Evolutionary conservation across 2,113 vertebrate genomes (phyloP).

Genomic region (Tychaedon coryphoeus): DNA sequence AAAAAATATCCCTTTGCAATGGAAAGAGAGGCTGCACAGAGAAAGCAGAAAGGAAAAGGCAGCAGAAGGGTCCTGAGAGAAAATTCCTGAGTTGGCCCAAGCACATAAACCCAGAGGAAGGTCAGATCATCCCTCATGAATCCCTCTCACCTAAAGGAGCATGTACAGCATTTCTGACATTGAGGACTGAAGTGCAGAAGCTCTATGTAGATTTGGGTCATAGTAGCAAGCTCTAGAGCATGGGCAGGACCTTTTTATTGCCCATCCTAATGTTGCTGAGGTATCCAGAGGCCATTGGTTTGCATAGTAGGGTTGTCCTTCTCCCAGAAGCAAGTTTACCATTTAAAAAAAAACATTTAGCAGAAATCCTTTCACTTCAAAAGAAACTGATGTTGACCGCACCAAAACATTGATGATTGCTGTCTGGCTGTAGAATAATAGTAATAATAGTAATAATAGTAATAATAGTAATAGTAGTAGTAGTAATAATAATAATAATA

Average conservation of each 20-base stretch:
- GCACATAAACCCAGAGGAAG: background rate
- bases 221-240: background rate
- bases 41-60: background rate
- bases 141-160: rapidly evolving
- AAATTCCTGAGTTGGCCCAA: background rate
- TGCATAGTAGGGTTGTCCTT: background rate
- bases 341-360: background rate
- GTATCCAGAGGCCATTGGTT: background rate
- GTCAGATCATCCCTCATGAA: background rate
- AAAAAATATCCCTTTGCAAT: background rate
- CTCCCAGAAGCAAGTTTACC: background rate
- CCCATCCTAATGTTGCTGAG: rapidly evolving
- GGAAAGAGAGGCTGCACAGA: background rate
- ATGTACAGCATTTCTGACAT: background rate
- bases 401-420: background rate
- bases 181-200: background rate
- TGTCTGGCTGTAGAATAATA: background rate
- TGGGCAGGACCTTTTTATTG: background rate
- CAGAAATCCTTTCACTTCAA: background rate
- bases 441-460: background rate
- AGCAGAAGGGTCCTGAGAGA: background rate
- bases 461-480: background rate
- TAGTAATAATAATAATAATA: background rate
- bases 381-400: background rate
- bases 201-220: rapidly evolving